These are phyloP conservation scores for Plecotus auritus DNA, from an alignment of 2,113 vertebrate genomes.

Conservation along the genomic window DNA sequence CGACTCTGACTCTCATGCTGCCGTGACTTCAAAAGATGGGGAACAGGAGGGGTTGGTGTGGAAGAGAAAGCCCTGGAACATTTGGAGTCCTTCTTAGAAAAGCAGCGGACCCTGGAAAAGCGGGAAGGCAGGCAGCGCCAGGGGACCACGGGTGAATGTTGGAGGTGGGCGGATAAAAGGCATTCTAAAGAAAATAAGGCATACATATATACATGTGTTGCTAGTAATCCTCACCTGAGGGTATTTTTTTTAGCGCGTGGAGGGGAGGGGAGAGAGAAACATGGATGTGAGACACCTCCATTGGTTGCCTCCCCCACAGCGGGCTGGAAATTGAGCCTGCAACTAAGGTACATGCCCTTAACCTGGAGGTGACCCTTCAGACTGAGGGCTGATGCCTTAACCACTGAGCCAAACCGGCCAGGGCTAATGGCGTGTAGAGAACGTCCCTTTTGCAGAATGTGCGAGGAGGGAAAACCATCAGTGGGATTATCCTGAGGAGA, in stretches of 20 bases:
- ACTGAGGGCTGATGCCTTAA: no score
- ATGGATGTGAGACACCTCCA: no score
- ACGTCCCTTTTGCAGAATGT: background rate
- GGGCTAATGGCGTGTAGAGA: background rate
- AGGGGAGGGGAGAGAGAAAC: no score
- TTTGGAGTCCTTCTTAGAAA: background rate
- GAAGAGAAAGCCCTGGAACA: background rate
- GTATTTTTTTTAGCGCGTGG: no score
- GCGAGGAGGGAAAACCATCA: background rate
- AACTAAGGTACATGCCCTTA: no score
- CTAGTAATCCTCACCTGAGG: no score
- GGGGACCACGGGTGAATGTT: background rate
- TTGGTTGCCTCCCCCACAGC: no score
- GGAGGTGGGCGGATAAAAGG: background rate
- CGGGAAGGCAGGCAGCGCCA: background rate
- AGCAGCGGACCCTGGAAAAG: fast-evolving
- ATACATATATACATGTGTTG: no score
- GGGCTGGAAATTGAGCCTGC: no score
- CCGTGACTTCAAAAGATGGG: background rate
- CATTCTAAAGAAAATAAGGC: background rate
- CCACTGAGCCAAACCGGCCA: no score
- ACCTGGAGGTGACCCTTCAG: no score
- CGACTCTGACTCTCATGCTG: background rate
- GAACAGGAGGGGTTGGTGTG: background rate
- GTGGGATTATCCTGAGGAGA: background rate